Evolutionary conservation across 2,797 vertebrate genomes (phyloP).

Genomic region (Myiothlypis chrysogaster): DNA sequence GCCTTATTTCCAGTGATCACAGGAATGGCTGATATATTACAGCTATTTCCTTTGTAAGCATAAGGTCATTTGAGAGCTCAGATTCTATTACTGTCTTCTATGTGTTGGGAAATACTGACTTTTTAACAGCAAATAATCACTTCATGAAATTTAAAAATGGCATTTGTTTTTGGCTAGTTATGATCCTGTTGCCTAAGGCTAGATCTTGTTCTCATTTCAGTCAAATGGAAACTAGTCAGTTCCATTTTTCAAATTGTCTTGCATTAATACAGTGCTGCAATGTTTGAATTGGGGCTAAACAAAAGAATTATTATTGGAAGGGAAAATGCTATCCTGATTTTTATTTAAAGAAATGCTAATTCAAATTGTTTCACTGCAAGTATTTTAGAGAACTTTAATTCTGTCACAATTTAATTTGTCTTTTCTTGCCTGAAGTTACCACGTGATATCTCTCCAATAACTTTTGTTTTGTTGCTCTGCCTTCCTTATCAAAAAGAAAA

Average conservation of each 20-base stretch:
- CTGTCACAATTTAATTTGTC: neutral
- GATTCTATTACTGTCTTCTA: constrained; percentile 54
- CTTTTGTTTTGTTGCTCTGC: neutral
- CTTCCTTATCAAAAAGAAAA: neutral
- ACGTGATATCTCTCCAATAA: neutral
- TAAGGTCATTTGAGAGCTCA: constrained; percentile 49
- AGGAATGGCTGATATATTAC: constrained; percentile 15
- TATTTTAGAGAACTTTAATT: constrained; percentile 20
- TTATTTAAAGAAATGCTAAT: constrained; percentile 41
- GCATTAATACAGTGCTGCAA: neutral
- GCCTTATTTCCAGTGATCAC: constrained; percentile 12
- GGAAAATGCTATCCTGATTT: neutral
- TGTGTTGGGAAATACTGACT: constrained; percentile 44
- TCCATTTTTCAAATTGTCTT: constrained; percentile 57
- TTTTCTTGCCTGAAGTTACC: neutral
- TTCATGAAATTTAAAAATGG: constrained; percentile 60
- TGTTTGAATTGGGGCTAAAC: constrained; percentile 28
- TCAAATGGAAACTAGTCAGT: constrained; percentile 63
- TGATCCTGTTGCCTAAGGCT: constrained; percentile 48
- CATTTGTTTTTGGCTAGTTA: constrained; percentile 66
- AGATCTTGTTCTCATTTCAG: constrained; percentile 62
- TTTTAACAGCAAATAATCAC: constrained; percentile 64
- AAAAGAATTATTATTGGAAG: constrained; percentile 25
- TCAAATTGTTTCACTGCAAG: neutral
- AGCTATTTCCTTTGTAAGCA: constrained; percentile 45